These are phyloP conservation scores for Panthera tigris DNA, from an alignment of 2,113 vertebrate species.

Conservation along the genomic window DNA sequence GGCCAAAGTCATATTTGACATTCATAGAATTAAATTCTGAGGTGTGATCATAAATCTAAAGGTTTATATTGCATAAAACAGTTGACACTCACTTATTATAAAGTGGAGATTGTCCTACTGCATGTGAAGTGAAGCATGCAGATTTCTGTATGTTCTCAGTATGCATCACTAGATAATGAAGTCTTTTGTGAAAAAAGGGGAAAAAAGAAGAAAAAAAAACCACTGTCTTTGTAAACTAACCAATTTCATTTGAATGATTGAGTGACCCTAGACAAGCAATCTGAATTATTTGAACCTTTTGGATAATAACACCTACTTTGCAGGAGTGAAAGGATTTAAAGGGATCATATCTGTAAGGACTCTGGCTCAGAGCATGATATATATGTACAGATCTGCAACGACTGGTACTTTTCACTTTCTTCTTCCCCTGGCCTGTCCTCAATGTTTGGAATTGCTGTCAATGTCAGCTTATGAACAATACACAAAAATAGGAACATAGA, in stretches of 20 bases:
- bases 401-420: not conserved
- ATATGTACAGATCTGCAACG: not conserved
- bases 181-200: conserved; percentile 90
- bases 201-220: not conserved
- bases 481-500: not conserved
- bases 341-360: not conserved
- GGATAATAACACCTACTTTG: not conserved
- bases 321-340: not conserved
- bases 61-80: conserved; percentile 90
- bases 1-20: not conserved
- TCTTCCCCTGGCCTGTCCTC: not conserved
- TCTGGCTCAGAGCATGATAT: not conserved
- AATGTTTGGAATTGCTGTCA: not conserved
- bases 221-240: not conserved
- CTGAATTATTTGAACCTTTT: not conserved
- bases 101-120: conserved; percentile 91
- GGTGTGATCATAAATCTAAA: conserved; percentile 77
- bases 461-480: not conserved
- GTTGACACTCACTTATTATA: conserved; percentile 91
- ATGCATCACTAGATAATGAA: conserved; percentile 94
- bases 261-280: not conserved
- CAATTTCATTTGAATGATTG: not conserved
- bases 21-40: not conserved
- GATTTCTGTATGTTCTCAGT: conserved; percentile 92
- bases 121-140: conserved; percentile 91